A percentile compares a stretch with the other conserved stretches of the same genome.
Conservation (phyloP, 2,888 invertebrate species). For the Orchestes rusci region DNA sequence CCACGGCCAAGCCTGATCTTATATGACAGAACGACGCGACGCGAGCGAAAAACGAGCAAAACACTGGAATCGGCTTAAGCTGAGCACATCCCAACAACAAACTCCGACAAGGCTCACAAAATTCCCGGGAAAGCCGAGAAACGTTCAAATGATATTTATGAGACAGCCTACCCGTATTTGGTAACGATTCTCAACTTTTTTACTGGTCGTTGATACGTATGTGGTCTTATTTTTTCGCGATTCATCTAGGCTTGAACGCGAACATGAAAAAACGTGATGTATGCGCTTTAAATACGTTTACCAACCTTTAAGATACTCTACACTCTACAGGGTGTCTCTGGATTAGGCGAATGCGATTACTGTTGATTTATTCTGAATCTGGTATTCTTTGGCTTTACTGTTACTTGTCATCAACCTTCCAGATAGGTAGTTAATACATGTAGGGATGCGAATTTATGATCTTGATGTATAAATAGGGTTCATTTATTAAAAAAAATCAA, state of each 20-base stretch:
- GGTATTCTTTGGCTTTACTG: no score
- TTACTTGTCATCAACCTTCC: no score
- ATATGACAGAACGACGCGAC: no score
- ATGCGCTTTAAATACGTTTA: slow-evolving; percentile 13
- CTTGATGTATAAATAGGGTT: no score
- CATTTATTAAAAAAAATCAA: no score
- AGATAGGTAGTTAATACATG: no score
- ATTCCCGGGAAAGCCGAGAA: slow-evolving; percentile 18
- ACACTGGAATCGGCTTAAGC: slow-evolving; percentile 9
- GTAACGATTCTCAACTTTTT: slow-evolving; percentile 13
- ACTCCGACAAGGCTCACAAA: slow-evolving; percentile 11
- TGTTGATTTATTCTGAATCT: no score
- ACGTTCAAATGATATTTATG: slow-evolving; percentile 17
- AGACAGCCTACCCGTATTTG: slow-evolving; percentile 18
- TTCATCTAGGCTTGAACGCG: slow-evolving; percentile 13
- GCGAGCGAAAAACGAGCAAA: slow-evolving; percentile 6
- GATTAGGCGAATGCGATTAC: no score
- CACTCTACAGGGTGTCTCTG: slow-evolving; percentile 12
- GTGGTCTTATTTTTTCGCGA: slow-evolving; percentile 21
- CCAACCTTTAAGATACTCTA: no score
- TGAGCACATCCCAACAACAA: slow-evolving; percentile 5
- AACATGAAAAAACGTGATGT: slow-evolving; percentile 18
- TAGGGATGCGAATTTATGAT: no score
- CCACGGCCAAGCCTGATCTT: no score
- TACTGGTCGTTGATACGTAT: slow-evolving; percentile 12